Conservation (phyloP, 1,140 invertebrate genomes). For the Drosophila sproati region DNA sequence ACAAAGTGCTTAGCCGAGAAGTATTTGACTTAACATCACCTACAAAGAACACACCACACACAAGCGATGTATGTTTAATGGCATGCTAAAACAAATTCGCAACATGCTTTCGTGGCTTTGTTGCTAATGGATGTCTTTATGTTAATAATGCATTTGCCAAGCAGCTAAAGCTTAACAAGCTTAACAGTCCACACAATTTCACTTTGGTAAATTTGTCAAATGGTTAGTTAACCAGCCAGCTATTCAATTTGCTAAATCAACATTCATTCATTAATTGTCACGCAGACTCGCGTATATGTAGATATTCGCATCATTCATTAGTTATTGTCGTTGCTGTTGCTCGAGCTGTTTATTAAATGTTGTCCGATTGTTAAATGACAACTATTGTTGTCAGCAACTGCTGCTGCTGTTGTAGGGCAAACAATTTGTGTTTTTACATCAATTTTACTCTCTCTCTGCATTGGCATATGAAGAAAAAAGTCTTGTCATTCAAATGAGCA, state of each 20-base stretch:
- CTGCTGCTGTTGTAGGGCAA: conserved; percentile 23
- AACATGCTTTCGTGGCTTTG: conserved; percentile 3
- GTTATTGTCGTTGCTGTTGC: conserved; percentile 39
- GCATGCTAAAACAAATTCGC: conserved; percentile 19
- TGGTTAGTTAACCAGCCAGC: not conserved
- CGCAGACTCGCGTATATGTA: conserved; percentile 26
- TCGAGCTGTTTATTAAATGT: conserved; percentile 59
- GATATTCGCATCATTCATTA: conserved; percentile 4
- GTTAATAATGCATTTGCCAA: not conserved
- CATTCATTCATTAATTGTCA: conserved; percentile 52
- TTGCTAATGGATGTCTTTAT: conserved; percentile 37
- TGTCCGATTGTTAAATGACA: conserved; percentile 47
- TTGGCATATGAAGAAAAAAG: conserved; percentile 35
- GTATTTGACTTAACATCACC: not conserved
- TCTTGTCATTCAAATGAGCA: conserved; percentile 68
- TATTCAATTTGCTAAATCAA: conserved; percentile 48
- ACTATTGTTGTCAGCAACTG: conserved; percentile 36
- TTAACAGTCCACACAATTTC: too few species aligned
- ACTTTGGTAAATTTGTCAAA: not conserved
- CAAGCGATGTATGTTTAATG: too few species aligned
- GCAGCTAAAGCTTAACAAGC: not conserved
- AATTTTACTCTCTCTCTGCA: conserved; percentile 24
- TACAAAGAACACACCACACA: too few species aligned
- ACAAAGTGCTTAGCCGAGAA: conserved; percentile 16
- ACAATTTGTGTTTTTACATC: conserved; percentile 68